These are phyloP conservation scores for Eurosta solidaginis DNA, from an alignment of 1,140 invertebrate genomes.

Conservation along the genomic window DNA sequence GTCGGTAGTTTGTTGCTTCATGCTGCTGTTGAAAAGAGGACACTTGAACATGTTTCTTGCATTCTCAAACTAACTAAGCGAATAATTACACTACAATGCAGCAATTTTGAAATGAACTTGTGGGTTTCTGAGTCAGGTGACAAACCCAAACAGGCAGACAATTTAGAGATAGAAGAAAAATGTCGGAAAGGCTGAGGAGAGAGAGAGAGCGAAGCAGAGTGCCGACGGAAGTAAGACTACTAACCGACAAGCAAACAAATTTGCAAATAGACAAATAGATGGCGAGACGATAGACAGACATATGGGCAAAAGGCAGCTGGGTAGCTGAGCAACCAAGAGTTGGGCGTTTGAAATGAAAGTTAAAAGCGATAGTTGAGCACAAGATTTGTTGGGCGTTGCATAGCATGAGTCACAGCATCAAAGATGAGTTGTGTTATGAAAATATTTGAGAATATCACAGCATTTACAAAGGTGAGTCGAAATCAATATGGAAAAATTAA, in stretches of 20 bases:
- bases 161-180: background rate
- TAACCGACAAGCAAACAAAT: conserved; percentile 1
- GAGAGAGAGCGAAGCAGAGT: too few relatives aligned
- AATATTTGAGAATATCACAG: too few relatives aligned
- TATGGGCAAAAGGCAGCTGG: background rate
- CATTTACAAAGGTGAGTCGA: background rate
- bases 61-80: conserved; percentile 28
- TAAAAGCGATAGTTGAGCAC: background rate
- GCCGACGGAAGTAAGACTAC: background rate
- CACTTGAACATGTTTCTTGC: conserved; percentile 28
- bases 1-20: background rate
- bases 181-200: too few relatives aligned
- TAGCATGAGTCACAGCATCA: conserved; percentile 3
- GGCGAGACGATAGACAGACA: background rate
- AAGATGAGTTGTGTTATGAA: background rate
- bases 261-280: background rate
- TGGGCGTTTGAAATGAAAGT: background rate
- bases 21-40: conserved; percentile 2
- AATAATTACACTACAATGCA: conserved; percentile 28
- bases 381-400: background rate
- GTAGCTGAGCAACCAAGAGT: background rate
- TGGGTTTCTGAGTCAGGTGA: background rate
- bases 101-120: background rate
- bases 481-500: background rate
- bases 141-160: background rate